Base-by-base conservation (phyloP, 2,797 vertebrate genomes). In the Brachyalestes nurse region DNA sequence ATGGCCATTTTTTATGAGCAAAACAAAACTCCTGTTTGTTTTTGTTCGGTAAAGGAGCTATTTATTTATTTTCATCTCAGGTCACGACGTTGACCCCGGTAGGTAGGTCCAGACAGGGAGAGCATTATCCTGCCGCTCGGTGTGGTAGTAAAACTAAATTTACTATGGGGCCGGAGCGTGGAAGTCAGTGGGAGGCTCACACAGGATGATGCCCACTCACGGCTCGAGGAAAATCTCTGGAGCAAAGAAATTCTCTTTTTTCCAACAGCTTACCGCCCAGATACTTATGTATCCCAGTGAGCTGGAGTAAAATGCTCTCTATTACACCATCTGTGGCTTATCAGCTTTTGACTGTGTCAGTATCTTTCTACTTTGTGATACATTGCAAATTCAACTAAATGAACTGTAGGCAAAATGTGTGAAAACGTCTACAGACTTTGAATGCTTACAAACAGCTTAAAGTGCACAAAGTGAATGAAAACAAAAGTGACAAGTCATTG, bases 11-110 rank as follows among this genome's bases (percentile, higher is more conserved):
- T 88, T 88, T 88, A 88, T 85, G 76, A 82, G 85, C 82, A 85
- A 88, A 87, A 90, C 87, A 90, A 88, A 89, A 88, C 88, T 87
- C 74, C 86, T 88, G 83, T 89, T 88, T 89, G 84, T 89, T 88
- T 88, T 86, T 84, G 83, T 89, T 87, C 75, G 81, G 86, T 90
- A 86, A 89, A 88, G 87, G 86, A 85, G 79, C 83, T 87, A 84
- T 86, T 87, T 88, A 88, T 90, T 90, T 87, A 87, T 87, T 83
- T 88, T 87, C 88, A 88, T 86, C 77, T 79, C 84, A 80, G 78
- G 86, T 84, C 85, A 87, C 75, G 47, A 78, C 80, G 80, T 85
- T 90, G 85, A 88, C 86, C 83, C 84, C 78, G 77, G 75, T 86
- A 85, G 88, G 86, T 82, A 79, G 83, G 77, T 81, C 84, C 71